A percentile compares a stretch with the other conserved stretches of the same genome.
These are phyloP conservation scores for Salpingus planirostris DNA, from an alignment of 2,888 invertebrate genomes.

Conservation along the genomic window DNA sequence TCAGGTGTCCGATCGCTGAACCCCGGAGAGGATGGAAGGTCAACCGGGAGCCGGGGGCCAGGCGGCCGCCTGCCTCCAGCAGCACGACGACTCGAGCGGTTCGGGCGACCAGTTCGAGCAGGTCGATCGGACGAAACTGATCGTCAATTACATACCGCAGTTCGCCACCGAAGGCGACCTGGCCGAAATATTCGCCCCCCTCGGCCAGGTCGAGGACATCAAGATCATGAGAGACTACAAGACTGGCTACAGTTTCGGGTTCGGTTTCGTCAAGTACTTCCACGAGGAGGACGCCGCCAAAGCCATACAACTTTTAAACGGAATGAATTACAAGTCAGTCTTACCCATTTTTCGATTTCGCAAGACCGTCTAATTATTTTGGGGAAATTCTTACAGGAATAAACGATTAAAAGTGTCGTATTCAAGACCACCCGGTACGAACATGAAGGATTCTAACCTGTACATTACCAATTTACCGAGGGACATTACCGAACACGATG, in stretches of 20 bases:
- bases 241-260: slow-evolving; percentile 94
- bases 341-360: slow-evolving; percentile 1
- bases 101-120: too few relatives aligned
- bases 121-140: slow-evolving; percentile 64
- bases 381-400: slow-evolving; percentile 49
- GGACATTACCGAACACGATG: slow-evolving; percentile 71
- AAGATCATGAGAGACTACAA: slow-evolving; percentile 82
- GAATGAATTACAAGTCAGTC: slow-evolving; percentile 41
- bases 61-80: too few relatives aligned
- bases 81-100: too few relatives aligned
- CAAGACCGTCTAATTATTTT: not conserved
- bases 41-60: too few relatives aligned
- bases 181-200: slow-evolving; percentile 77
- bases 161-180: slow-evolving; percentile 87
- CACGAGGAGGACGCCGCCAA: slow-evolving; percentile 76
- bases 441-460: slow-evolving; percentile 88
- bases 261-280: slow-evolving; percentile 89
- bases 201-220: slow-evolving; percentile 83
- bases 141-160: slow-evolving; percentile 93
- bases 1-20: too few relatives aligned
- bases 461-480: slow-evolving; percentile 90
- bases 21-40: too few relatives aligned
- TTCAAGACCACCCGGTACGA: slow-evolving; percentile 84
- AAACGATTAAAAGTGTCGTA: slow-evolving; percentile 91
- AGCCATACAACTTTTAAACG: slow-evolving; percentile 82